Conservation (phyloP, 2,888 invertebrate genomes). For the Pherbina coryleti region DNA sequence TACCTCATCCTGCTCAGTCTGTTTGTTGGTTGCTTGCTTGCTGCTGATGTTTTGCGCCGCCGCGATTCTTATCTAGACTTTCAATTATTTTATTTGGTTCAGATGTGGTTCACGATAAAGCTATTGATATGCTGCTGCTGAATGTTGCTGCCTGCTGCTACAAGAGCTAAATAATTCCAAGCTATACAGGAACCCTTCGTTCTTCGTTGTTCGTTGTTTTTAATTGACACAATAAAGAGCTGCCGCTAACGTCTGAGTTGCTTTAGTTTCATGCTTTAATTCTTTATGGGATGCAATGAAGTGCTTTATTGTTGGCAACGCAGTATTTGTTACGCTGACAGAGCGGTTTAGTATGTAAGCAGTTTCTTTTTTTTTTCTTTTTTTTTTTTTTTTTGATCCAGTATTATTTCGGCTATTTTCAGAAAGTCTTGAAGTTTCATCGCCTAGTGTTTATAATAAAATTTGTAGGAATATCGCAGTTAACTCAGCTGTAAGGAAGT, state of each 20-base stretch:
- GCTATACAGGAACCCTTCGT: constrained; percentile 36
- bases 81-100: constrained; percentile 70
- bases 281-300: constrained; percentile 23
- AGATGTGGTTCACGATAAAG: constrained; percentile 68
- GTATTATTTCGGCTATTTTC: not conserved
- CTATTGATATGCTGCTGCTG: constrained; percentile 60
- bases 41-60: constrained; percentile 40
- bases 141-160: constrained; percentile 44
- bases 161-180: constrained; percentile 28
- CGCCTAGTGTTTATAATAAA: too few relatives aligned
- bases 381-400: constrained; percentile 9
- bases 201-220: constrained; percentile 42
- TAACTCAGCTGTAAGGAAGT: too few relatives aligned
- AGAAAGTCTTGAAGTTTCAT: too few relatives aligned
- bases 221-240: constrained; percentile 70
- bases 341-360: too few relatives aligned
- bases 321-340: too few relatives aligned
- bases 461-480: too few relatives aligned
- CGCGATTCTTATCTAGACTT: constrained; percentile 67
- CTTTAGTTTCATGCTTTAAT: constrained; percentile 33
- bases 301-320: not conserved
- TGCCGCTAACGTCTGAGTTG: constrained; percentile 61
- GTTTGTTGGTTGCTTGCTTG: constrained; percentile 7
- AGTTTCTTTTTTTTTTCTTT: not conserved
- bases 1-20: not conserved